Evolutionary conservation across 2,888 invertebrate genomes (phyloP).

Genomic region (Philaethria dido): DNA sequence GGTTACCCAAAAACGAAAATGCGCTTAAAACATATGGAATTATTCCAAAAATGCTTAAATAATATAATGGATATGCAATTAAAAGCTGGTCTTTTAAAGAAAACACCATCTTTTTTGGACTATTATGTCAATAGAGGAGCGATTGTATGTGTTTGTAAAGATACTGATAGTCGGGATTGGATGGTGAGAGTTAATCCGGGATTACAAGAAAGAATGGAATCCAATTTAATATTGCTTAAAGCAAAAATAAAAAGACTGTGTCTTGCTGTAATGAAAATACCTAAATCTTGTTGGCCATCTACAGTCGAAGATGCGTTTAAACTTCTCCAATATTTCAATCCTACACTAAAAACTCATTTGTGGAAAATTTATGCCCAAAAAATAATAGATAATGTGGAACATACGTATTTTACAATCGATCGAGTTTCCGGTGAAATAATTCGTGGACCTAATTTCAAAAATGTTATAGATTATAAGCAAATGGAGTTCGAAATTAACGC

Average conservation of each 20-base stretch:
- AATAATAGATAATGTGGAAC: slow-evolving; percentile 56
- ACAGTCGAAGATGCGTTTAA: slow-evolving; percentile 70
- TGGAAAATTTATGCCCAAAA: slow-evolving; percentile 74
- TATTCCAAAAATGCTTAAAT: slow-evolving; percentile 63
- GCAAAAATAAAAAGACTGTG: slow-evolving; percentile 69
- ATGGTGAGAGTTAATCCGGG: slow-evolving; percentile 68
- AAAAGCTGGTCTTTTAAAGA: slow-evolving; percentile 65
- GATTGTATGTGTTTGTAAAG: slow-evolving; percentile 72
- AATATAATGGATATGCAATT: slow-evolving; percentile 73
- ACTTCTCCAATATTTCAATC: slow-evolving; percentile 75
- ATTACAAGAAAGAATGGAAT: slow-evolving; percentile 70
- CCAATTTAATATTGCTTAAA: slow-evolving; percentile 64
- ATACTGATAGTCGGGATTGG: slow-evolving; percentile 70
- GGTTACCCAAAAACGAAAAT: slow-evolving; percentile 74
- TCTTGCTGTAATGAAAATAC: slow-evolving; percentile 69
- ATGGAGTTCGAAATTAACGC: slow-evolving; percentile 76
- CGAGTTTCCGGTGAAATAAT: slow-evolving; percentile 72
- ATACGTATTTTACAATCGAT: slow-evolving; percentile 69
- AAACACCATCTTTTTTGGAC: slow-evolving; percentile 66
- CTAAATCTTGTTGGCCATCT: slow-evolving; percentile 64
- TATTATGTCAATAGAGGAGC: slow-evolving; percentile 74
- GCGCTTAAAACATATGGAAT: slow-evolving; percentile 66
- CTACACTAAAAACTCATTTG: slow-evolving; percentile 61
- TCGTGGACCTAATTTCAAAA: slow-evolving; percentile 69
- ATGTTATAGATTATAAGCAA: slow-evolving; percentile 70